Evolutionary conservation across 2,888 invertebrate species (phyloP), one percentile per base, ranked within the genome.

Genomic region (Dasypolia templi): DNA sequence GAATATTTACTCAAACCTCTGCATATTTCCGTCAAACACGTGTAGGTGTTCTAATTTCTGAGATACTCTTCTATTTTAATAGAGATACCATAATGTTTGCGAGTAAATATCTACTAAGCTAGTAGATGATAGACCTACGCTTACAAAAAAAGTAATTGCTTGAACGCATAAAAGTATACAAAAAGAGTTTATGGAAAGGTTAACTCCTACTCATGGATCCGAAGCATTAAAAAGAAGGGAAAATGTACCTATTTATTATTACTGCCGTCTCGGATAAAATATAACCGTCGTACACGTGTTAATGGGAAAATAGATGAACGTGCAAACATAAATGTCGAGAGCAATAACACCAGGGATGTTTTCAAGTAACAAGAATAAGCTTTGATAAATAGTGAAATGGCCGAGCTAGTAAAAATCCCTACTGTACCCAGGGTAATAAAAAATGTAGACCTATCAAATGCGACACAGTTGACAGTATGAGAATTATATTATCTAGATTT

Each of bases 301-400:
- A 61, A 82, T 35, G 12, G 35, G 11, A 51, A 44, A 79, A 65
- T 12, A 70, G 5, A 70, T 61, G 70, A 62, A 17, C n/a, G 62
- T n/a, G 17, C 14, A 26, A 64, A 67, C 29, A 56, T 62, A 56
- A 61, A 46, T 81, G 39, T 51, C 26, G 51, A 29, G 14, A 68
- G 3, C 9, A 49, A 51, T 29, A 44, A 29, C 32, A 35, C 14
- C 14, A 14, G 22, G 22, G 1, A 58, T 69, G 7, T 42, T 69
- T 59, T 76, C n/a, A 55, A 59, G 35, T 44, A 53, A 55, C 22
- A 17, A 39, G 17, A n/a, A 49, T 51, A 39, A 71, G 44, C 14
- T 46, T 64, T 46, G 46, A 68, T 55, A n/a, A 39, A 14, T 14
- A 11, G 14, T 6, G 46, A n/a, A 62, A 51, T 26, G 51, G 9